Conservation (phyloP, 2,113 vertebrate species). For the Limanda limanda region DNA sequence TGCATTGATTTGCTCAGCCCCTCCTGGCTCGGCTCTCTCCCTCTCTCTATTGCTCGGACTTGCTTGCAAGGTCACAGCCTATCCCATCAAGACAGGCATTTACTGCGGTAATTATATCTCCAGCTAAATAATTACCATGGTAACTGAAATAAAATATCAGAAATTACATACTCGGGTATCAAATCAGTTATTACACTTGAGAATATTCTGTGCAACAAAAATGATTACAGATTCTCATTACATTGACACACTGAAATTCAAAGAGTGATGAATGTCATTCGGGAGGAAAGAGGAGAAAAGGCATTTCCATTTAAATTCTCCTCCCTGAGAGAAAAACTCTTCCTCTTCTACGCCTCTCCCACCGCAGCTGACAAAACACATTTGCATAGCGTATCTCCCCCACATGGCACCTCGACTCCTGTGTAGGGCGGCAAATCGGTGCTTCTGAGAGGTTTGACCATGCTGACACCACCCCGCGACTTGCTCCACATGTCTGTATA, state of each 20-base stretch:
- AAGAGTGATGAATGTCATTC: not conserved
- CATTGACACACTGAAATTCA: not conserved
- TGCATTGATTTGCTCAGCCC: not conserved
- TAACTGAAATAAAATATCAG: not conserved
- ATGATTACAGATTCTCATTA: not conserved
- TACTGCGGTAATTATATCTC: conserved; percentile 14
- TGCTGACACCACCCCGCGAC: conserved; percentile 63
- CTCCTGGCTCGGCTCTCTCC: not conserved
- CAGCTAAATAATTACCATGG: conserved; percentile 15
- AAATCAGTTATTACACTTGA: not conserved
- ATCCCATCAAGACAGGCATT: not conserved
- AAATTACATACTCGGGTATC: not conserved
- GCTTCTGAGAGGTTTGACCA: conserved; percentile 41
- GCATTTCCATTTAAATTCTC: conserved; percentile 22
- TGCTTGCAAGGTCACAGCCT: conserved; percentile 17
- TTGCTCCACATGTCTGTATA: conserved; percentile 75
- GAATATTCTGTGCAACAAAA: no score
- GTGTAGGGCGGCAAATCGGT: conserved; percentile 15
- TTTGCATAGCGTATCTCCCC: conserved; percentile 29
- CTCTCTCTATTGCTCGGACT: no score
- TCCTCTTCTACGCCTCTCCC: not conserved
- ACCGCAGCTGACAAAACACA: conserved; percentile 24
- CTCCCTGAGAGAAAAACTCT: not conserved
- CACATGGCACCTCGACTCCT: conserved; percentile 14
- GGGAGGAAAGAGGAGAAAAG: not conserved